These are phyloP conservation scores for Copidosoma aretas DNA, from an alignment of 2,888 invertebrate species.

Conservation along the genomic window DNA sequence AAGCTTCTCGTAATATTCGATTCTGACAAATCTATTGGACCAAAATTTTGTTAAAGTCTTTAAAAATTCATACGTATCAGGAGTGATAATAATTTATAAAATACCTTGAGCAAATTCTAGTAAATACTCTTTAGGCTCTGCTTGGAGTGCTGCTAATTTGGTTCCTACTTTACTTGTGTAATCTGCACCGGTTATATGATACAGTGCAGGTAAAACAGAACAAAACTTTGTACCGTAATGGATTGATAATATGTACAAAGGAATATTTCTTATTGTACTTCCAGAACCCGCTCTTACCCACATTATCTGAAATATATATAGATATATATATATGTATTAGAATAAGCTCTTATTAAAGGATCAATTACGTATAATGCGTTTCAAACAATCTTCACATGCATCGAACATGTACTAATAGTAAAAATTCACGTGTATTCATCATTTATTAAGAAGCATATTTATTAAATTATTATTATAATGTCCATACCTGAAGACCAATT, in stretches of 20 bases:
- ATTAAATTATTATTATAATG: neutral
- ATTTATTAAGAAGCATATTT: too few relatives aligned
- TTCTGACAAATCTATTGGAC: neutral
- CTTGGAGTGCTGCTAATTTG: slow-evolving; percentile 4
- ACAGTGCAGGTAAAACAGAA: neutral
- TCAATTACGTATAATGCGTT: too few relatives aligned
- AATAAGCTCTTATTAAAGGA: too few relatives aligned
- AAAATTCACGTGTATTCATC: too few relatives aligned
- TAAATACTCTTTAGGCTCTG: neutral
- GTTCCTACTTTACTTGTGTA: slow-evolving; percentile 15
- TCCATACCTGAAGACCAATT: slow-evolving; percentile 6
- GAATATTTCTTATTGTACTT: neutral
- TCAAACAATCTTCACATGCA: too few relatives aligned
- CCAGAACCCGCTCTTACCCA: slow-evolving; percentile 18
- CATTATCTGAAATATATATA: slow-evolving; percentile 8
- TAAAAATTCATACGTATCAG: neutral
- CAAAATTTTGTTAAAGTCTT: neutral
- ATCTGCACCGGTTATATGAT: slow-evolving; percentile 1
- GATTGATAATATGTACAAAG: neutral
- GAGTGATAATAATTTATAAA: neutral
- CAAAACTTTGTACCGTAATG: neutral
- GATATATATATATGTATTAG: neutral
- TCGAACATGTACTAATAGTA: too few relatives aligned
- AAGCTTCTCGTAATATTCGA: neutral
- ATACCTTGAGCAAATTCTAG: slow-evolving; percentile 10